Evolutionary conservation across 2,113 vertebrate species (phyloP).

Genomic region (Rhabdornis inornatus): DNA sequence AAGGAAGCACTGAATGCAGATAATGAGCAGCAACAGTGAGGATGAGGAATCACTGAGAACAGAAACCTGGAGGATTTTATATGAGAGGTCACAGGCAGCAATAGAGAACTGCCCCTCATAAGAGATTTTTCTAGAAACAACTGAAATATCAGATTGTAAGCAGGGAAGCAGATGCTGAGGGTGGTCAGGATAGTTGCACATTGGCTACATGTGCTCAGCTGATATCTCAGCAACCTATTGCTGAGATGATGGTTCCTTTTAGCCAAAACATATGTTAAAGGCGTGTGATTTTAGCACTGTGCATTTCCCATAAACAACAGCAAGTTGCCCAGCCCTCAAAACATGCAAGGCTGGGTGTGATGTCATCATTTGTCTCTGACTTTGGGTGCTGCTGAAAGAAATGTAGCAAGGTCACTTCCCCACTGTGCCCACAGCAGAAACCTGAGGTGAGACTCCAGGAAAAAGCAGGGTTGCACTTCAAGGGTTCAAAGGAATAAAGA

Average conservation of each 20-base stretch:
- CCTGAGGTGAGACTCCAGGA: neutral
- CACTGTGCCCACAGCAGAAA: neutral
- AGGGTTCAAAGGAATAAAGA: neutral
- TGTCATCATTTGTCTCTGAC: neutral
- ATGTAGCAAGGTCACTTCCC: neutral
- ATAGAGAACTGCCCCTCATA: neutral
- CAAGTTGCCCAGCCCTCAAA: neutral
- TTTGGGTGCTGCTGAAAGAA: neutral
- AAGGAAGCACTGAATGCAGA: neutral
- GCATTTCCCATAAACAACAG: neutral
- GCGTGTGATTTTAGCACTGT: neutral
- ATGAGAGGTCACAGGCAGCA: neutral
- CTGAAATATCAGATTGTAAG: neutral
- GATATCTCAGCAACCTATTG: neutral
- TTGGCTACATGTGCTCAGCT: accelerated
- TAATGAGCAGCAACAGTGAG: neutral
- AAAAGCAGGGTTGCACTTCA: neutral
- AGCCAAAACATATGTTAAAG: accelerated
- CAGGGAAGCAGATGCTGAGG: neutral
- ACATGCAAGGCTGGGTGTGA: neutral
- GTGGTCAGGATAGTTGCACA: neutral
- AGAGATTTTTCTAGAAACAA: neutral
- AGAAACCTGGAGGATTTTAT: neutral
- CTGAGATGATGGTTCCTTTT: neutral
- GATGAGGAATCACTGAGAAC: neutral